A percentile compares a stretch with the other conserved stretches of the same genome.
Evolutionary conservation across 1,140 invertebrate genomes (phyloP).

Genomic region (Sitobion miscanthi): DNA sequence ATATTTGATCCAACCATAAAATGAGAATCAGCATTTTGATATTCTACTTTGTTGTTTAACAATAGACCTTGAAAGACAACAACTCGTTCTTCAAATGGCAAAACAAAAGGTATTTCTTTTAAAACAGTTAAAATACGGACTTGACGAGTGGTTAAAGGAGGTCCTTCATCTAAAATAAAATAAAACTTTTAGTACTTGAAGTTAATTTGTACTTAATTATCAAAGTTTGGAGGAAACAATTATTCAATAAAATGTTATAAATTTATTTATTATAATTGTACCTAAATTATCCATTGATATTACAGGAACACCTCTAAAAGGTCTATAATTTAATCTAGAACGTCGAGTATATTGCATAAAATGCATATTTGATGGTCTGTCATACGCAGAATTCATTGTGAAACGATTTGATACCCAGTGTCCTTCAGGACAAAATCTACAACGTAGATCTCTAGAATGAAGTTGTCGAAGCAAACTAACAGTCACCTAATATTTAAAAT

Average conservation of each 20-base stretch:
- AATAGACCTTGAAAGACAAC: conserved; percentile 81
- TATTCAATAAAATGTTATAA: neutral
- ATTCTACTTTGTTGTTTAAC: conserved; percentile 73
- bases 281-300: conserved; percentile 69
- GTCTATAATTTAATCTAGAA: conserved; percentile 66
- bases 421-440: conserved; percentile 76
- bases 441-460: conserved; percentile 79
- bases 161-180: conserved; percentile 70
- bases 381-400: conserved; percentile 62
- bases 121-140: conserved; percentile 86
- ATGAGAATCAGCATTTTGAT: conserved; percentile 75
- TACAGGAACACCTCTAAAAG: conserved; percentile 70
- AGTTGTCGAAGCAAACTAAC: conserved; percentile 80
- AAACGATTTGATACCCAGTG: conserved; percentile 81
- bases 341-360: conserved; percentile 63
- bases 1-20: conserved; percentile 80
- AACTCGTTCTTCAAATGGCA: conserved; percentile 88
- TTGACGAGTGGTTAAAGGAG: conserved; percentile 87
- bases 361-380: conserved; percentile 53
- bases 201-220: neutral
- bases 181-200: neutral
- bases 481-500: conserved; percentile 66
- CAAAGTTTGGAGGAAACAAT: neutral
- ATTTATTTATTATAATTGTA: conserved; percentile 56
- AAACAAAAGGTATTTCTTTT: conserved; percentile 90